Percentiles rank a stretch among this genome's conserved stretches.
Evolutionary conservation across 92 coral and sea anemone genomes (phyloP).

Genomic region (Epizoanthus illoricatus): DNA sequence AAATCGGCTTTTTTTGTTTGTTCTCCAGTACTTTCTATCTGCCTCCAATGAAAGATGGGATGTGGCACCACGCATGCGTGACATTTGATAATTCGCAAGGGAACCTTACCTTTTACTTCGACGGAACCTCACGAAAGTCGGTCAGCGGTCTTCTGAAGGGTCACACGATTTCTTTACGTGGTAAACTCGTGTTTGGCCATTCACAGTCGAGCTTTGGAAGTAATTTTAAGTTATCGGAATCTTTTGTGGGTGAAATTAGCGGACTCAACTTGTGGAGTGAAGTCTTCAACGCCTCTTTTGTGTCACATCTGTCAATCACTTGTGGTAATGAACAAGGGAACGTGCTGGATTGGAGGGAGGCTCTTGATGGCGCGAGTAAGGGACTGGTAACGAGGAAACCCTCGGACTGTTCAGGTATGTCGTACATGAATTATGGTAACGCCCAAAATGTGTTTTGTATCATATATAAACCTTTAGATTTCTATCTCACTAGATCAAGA

Average conservation of each 20-base stretch:
- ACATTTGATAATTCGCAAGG: not conserved
- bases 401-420: slow-evolving; percentile 4
- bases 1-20: not conserved
- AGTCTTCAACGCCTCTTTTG: not conserved
- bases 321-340: not conserved
- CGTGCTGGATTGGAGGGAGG: not conserved
- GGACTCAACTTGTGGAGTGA: slow-evolving; percentile 13
- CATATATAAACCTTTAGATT: too few species aligned
- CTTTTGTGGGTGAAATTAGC: slow-evolving; percentile 22
- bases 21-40: slow-evolving; percentile 2
- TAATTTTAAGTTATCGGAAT: slow-evolving; percentile 3
- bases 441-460: too few species aligned
- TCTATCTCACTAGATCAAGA: too few species aligned
- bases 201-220: slow-evolving; percentile 18
- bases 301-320: not conserved
- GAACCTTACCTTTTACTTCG: not conserved
- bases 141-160: not conserved
- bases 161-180: not conserved
- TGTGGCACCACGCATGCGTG: slow-evolving; percentile 30
- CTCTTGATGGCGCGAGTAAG: not conserved
- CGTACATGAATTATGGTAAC: too few species aligned
- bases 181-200: slow-evolving; percentile 21
- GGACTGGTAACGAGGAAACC: not conserved
- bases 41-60: slow-evolving; percentile 28
- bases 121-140: not conserved